phyloP scores from a whole-genome alignment of 1,140 invertebrate genomes.

The Ostrea denselamellosa region DNA sequence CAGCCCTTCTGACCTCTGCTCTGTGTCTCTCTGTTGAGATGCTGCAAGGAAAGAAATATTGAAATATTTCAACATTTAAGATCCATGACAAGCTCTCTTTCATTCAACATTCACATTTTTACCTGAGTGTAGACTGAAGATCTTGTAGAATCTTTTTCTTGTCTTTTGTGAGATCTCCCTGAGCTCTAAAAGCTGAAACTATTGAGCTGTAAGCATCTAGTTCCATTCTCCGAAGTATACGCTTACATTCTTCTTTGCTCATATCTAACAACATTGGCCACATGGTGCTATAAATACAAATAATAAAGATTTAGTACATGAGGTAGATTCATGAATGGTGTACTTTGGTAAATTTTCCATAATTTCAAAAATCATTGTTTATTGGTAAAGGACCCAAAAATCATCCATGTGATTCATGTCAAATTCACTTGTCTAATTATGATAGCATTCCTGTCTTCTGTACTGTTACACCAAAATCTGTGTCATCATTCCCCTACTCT shows the following conservation, averaged over 20 bases:
- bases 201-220: conserved; percentile 93
- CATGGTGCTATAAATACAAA: conserved; percentile 78
- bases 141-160: conserved; percentile 92
- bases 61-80: not conserved
- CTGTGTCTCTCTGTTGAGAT: conserved; percentile 93
- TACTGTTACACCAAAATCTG: too few species aligned
- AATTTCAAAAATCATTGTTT: too few species aligned
- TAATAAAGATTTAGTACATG: not conserved
- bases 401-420: too few species aligned
- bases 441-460: too few species aligned
- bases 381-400: too few species aligned
- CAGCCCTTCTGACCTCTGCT: conserved; percentile 92
- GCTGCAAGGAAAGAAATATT: conserved; percentile 78
- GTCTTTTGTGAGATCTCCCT: conserved; percentile 90
- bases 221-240: conserved; percentile 91
- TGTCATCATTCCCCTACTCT: too few species aligned
- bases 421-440: too few species aligned
- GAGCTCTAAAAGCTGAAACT: conserved; percentile 93
- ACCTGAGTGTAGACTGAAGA: conserved; percentile 86
- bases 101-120: not conserved
- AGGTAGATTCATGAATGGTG: too few species aligned
- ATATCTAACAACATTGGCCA: conserved; percentile 87
- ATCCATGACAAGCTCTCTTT: not conserved
- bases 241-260: conserved; percentile 90
- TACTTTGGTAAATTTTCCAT: too few species aligned